A percentile compares a stretch with the other conserved stretches of the same genome.
These are phyloP conservation scores for Periophthalmus magnuspinnatus DNA, from an alignment of 2,797 vertebrate species.

Conservation along the genomic window DNA sequence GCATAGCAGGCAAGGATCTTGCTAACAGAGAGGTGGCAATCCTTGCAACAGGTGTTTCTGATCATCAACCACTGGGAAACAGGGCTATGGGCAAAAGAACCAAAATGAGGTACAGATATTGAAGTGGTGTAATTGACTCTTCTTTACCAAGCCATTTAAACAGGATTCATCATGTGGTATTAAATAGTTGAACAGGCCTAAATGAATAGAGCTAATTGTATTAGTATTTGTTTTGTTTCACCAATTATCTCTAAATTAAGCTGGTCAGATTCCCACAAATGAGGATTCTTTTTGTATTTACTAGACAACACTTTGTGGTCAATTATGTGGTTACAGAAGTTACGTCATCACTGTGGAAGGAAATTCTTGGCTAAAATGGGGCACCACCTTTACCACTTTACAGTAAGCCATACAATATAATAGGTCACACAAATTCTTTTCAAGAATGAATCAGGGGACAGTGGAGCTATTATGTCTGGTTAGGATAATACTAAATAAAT, in stretches of 20 bases:
- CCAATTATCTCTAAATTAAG: too few species aligned
- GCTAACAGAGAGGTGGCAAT: slow-evolving; percentile 33
- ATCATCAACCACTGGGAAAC: slow-evolving; percentile 63
- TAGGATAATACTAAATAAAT: not conserved
- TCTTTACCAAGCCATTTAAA: not conserved
- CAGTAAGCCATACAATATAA: slow-evolving; percentile 54
- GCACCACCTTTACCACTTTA: slow-evolving; percentile 30
- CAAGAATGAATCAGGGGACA: not conserved
- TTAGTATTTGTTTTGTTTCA: slow-evolving; percentile 22
- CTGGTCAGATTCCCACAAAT: slow-evolving; percentile 7
- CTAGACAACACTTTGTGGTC: slow-evolving; percentile 3
- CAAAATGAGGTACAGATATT: slow-evolving; percentile 44
- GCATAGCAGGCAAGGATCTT: too few species aligned
- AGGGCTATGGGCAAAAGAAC: slow-evolving; percentile 49
- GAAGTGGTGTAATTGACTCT: slow-evolving; percentile 28
- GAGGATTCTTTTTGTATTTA: slow-evolving; percentile 7
- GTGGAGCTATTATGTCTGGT: not conserved
- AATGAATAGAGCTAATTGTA: slow-evolving; percentile 30
- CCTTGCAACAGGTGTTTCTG: slow-evolving; percentile 74
- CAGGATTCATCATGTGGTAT: slow-evolving; percentile 16
- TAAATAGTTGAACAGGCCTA: slow-evolving; percentile 37
- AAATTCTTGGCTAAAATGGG: slow-evolving; percentile 21
- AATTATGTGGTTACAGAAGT: slow-evolving; percentile 25
- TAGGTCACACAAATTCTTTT: slow-evolving; percentile 38
- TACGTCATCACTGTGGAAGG: slow-evolving; percentile 46